phyloP scores from a whole-genome alignment of 2,797 vertebrate genomes.

The Pipistrellus nathusii region DNA sequence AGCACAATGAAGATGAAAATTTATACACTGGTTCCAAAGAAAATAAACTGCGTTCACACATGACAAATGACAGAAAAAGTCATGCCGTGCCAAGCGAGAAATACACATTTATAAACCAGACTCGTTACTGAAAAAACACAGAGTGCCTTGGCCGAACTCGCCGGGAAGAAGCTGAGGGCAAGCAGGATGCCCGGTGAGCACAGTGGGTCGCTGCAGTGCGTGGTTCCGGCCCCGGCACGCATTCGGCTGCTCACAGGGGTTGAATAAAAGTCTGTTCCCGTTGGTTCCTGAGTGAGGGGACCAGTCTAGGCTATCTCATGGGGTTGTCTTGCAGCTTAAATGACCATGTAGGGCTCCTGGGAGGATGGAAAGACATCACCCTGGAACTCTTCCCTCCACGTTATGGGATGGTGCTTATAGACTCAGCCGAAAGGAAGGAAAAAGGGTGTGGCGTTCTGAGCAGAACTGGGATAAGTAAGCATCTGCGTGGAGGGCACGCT shows the following conservation, averaged over 20 bases:
- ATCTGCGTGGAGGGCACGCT: fast-evolving
- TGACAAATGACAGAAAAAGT: neutral
- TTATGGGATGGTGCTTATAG: neutral
- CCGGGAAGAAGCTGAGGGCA: neutral
- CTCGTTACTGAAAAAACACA: neutral
- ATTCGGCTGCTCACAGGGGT: neutral
- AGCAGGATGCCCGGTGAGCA: neutral
- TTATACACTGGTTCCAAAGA: neutral
- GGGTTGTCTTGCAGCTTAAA: neutral
- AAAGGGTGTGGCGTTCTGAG: neutral
- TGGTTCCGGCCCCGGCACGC: neutral
- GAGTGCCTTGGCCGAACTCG: neutral
- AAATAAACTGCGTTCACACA: constrained; percentile 18
- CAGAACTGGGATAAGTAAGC: neutral
- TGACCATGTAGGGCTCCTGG: neutral
- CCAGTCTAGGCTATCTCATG: neutral
- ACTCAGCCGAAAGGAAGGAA: neutral
- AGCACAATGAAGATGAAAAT: neutral
- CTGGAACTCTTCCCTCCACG: neutral
- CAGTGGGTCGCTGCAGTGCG: neutral
- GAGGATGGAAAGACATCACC: neutral
- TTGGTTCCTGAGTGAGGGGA: neutral
- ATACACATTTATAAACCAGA: constrained; percentile 30
- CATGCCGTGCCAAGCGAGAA: constrained; percentile 17
- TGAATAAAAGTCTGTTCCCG: neutral